Conservation (phyloP, 2,797 vertebrate species). For the Myotis daubentonii region DNA sequence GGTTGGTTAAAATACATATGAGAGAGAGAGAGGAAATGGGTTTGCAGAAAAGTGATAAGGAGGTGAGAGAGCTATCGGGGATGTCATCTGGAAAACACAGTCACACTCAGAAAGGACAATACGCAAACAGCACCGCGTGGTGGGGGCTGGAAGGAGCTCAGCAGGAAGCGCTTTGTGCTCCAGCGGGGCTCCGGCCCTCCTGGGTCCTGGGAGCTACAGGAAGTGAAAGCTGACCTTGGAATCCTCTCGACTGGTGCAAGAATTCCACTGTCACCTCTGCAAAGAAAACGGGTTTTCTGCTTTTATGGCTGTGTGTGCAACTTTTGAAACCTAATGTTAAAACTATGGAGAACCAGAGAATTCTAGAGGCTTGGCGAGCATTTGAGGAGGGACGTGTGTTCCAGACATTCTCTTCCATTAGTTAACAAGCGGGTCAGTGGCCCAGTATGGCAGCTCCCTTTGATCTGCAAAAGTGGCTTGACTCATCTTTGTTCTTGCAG, state of each 20-base stretch:
- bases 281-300: neutral
- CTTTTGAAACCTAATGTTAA: neutral
- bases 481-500: neutral
- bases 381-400: neutral
- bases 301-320: neutral
- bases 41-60: neutral
- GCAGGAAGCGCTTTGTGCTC: neutral
- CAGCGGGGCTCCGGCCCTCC: neutral
- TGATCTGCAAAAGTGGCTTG: constrained; percentile 6
- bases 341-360: neutral
- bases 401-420: neutral
- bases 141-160: neutral
- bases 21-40: neutral
- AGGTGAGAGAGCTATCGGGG: neutral
- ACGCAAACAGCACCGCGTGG: rapidly evolving
- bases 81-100: neutral
- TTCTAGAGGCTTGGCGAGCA: neutral
- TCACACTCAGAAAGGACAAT: neutral
- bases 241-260: neutral
- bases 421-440: neutral
- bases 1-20: neutral
- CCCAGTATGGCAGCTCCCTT: neutral
- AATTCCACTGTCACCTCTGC: neutral
- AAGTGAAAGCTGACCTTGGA: neutral
- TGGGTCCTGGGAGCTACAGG: neutral